Conservation (phyloP, 37 sponge, comb jelly and placozoan species). For the Spongia lamella region DNA sequence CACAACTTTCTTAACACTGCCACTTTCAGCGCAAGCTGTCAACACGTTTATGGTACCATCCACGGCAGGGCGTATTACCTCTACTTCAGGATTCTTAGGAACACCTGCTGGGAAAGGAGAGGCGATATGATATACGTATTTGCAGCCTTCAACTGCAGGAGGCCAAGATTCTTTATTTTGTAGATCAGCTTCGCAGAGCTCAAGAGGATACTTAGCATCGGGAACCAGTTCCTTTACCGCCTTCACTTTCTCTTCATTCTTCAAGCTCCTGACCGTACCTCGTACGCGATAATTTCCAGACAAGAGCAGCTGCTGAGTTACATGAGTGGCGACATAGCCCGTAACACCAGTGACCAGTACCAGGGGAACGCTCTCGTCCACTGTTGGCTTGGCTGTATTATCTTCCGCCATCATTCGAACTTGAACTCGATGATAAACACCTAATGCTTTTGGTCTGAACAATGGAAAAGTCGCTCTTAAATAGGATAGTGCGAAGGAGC, state of each 20-base stretch:
- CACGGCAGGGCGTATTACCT: constrained; percentile 66
- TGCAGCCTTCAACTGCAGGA: constrained; percentile 77
- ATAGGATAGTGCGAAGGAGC: no score
- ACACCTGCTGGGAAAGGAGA: constrained; percentile 70
- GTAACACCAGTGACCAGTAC: constrained; percentile 94
- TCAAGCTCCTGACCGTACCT: constrained; percentile 78
- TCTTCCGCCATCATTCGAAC: no score
- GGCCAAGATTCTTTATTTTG: constrained; percentile 62
- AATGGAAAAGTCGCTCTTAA: no score
- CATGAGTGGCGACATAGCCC: constrained; percentile 79
- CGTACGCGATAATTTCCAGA: constrained; percentile 62
- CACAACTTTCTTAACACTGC: constrained; percentile 82
- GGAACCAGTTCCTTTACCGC: constrained; percentile 61
- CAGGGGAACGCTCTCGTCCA: constrained; percentile 38
- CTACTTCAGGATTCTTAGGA: background rate
- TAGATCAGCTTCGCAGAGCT: constrained; percentile 83
- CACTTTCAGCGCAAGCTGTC: constrained; percentile 74
- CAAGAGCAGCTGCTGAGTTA: constrained; percentile 66
- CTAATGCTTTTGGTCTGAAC: no score
- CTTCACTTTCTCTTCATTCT: constrained; percentile 58
- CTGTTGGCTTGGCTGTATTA: no score
- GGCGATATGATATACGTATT: constrained; percentile 86
- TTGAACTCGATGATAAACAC: no score
- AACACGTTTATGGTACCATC: constrained; percentile 81
- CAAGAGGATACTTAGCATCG: constrained; percentile 67